These are phyloP conservation scores for Scylla paramamosain DNA, from an alignment of 1,140 invertebrate genomes.

Conservation along the genomic window DNA sequence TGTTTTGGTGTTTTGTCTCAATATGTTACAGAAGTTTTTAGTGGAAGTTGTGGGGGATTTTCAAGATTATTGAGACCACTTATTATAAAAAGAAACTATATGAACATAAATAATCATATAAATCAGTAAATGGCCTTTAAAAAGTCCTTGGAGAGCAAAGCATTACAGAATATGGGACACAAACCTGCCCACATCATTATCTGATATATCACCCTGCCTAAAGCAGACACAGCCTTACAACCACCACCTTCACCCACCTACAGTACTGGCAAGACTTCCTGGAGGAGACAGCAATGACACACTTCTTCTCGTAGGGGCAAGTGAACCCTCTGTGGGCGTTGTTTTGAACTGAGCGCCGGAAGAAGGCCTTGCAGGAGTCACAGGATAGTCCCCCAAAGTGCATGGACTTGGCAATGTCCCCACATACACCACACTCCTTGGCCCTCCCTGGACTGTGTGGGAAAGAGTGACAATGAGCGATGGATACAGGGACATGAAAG, in stretches of 20 bases:
- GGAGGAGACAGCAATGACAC: conserved; percentile 79
- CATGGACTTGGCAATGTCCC: conserved; percentile 78
- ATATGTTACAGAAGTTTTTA: too few species aligned
- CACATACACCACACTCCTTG: conserved; percentile 78
- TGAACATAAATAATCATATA: too few species aligned
- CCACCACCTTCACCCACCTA: conserved; percentile 69
- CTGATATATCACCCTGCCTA: not conserved
- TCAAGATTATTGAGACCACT: too few species aligned
- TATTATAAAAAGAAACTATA: too few species aligned
- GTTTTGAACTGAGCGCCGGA: conserved; percentile 79
- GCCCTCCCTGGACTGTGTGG: conserved; percentile 77
- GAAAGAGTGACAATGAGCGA: not conserved
- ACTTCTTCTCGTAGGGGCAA: conserved; percentile 79
- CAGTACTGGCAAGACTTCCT: conserved; percentile 80
- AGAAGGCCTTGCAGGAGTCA: conserved; percentile 80
- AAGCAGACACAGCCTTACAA: not conserved
- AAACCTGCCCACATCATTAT: too few species aligned
- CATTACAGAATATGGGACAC: too few species aligned
- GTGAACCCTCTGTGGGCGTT: conserved; percentile 79
- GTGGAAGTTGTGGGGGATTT: too few species aligned
- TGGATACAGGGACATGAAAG: not conserved
- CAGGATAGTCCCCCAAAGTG: conserved; percentile 79
- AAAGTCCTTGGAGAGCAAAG: too few species aligned
- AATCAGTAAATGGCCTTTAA: too few species aligned
- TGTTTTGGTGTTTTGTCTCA: too few species aligned